phyloP scores from a whole-genome alignment of 2,888 invertebrate species.

The Dynastes grantii region DNA sequence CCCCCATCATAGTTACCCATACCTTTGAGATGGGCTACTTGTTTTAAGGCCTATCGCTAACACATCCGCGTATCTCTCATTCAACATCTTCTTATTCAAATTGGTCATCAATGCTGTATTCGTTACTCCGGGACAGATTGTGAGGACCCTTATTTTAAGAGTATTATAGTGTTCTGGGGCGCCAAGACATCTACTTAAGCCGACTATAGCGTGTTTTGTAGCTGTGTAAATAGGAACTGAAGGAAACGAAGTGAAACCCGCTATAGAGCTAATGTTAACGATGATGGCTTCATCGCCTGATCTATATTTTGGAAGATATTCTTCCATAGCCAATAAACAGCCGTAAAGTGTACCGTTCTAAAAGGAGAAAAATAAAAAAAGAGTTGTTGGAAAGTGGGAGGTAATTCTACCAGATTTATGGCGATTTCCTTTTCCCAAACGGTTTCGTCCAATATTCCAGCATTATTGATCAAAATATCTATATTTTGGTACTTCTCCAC shows the following conservation, averaged over 20 bases:
- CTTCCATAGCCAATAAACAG: slow-evolving; percentile 67
- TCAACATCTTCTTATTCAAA: slow-evolving; percentile 40
- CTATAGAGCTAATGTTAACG: slow-evolving; percentile 70
- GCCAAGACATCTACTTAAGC: slow-evolving; percentile 62
- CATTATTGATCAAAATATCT: slow-evolving; percentile 74
- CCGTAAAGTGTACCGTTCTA: slow-evolving; percentile 69
- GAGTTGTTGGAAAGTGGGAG: not conserved
- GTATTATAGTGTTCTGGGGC: slow-evolving; percentile 63
- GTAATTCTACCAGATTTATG: slow-evolving; percentile 21
- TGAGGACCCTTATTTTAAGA: slow-evolving; percentile 67
- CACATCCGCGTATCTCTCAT: slow-evolving; percentile 33
- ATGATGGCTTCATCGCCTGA: slow-evolving; percentile 71
- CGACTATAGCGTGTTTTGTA: slow-evolving; percentile 67
- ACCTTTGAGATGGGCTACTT: slow-evolving; percentile 21
- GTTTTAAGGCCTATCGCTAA: slow-evolving; percentile 1
- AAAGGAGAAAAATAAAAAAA: not conserved
- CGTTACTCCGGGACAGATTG: slow-evolving; percentile 69
- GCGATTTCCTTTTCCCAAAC: slow-evolving; percentile 82
- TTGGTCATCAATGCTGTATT: slow-evolving; percentile 60
- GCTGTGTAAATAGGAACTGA: slow-evolving; percentile 67
- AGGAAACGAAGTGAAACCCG: slow-evolving; percentile 64
- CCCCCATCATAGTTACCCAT: not conserved
- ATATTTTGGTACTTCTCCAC: slow-evolving; percentile 26
- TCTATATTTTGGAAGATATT: slow-evolving; percentile 57
- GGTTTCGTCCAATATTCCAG: slow-evolving; percentile 82